These are phyloP conservation scores for Limenitis camilla DNA, from an alignment of 2,888 invertebrate genomes.

Conservation along the genomic window DNA sequence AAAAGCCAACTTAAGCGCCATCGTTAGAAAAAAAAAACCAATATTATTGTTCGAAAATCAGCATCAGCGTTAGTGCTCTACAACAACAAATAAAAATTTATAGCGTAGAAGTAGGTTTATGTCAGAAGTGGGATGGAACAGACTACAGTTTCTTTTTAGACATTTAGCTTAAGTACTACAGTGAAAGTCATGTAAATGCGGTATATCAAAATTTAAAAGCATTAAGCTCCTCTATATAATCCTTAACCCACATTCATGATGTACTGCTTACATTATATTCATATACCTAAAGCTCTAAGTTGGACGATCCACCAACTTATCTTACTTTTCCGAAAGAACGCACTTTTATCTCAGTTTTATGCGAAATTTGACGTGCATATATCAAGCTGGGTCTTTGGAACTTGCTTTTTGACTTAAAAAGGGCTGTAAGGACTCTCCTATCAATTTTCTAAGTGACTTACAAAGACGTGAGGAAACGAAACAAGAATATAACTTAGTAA, in stretches of 20 bases:
- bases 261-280: neutral
- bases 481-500: too few relatives aligned
- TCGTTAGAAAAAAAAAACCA: too few relatives aligned
- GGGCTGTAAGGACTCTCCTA: conserved; percentile 1
- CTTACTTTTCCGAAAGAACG: conserved; percentile 25
- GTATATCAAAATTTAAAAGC: neutral
- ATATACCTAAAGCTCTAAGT: conserved; percentile 7
- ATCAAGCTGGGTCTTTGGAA: conserved; percentile 20
- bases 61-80: too few relatives aligned
- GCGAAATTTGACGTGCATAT: conserved; percentile 27
- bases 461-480: too few relatives aligned
- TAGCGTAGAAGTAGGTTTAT: too few relatives aligned
- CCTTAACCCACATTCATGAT: neutral
- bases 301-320: conserved; percentile 17
- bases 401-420: conserved; percentile 19
- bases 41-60: too few relatives aligned
- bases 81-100: too few relatives aligned
- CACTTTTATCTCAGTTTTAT: conserved; percentile 24
- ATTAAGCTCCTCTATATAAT: neutral
- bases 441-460: neutral
- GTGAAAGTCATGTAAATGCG: too few relatives aligned
- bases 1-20: too few relatives aligned
- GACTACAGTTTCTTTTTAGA: too few relatives aligned
- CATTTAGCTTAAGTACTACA: too few relatives aligned
- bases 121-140: too few relatives aligned